A percentile compares a stretch with the other conserved stretches of the same genome.
phyloP scores from a whole-genome alignment of 1,140 invertebrate genomes.

The Anadara kagoshimensis region DNA sequence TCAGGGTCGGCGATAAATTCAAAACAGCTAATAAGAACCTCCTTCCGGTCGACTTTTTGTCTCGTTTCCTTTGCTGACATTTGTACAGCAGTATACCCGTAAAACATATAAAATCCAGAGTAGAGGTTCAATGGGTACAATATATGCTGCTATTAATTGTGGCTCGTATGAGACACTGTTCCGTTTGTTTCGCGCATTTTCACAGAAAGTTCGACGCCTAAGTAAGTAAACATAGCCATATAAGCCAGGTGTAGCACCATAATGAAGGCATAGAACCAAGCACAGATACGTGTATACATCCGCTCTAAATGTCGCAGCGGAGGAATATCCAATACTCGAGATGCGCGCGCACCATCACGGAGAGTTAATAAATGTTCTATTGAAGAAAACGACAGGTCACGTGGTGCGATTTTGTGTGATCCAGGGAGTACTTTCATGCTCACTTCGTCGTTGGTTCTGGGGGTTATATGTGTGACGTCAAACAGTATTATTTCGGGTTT shows the following conservation, averaged over 20 bases:
- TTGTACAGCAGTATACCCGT: too few species aligned
- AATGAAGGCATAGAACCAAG: constrained; percentile 50
- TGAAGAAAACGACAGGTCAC: too few species aligned
- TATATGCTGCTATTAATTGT: constrained; percentile 41
- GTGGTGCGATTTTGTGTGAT: too few species aligned
- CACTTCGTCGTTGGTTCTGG: constrained; percentile 37
- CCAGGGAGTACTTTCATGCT: not conserved
- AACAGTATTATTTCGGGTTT: constrained; percentile 18
- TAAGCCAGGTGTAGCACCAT: constrained; percentile 61
- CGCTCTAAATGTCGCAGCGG: constrained; percentile 59
- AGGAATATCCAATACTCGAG: constrained; percentile 56
- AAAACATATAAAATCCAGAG: constrained; percentile 47
- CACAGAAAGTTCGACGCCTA: constrained; percentile 41
- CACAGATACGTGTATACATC: constrained; percentile 54
- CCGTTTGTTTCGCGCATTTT: constrained; percentile 25
- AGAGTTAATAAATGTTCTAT: too few species aligned
- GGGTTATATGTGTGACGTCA: constrained; percentile 56
- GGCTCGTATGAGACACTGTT: constrained; percentile 12
- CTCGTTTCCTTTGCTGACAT: too few species aligned
- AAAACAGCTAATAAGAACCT: too few species aligned
- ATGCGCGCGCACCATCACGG: constrained; percentile 19
- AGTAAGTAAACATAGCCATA: constrained; percentile 61
- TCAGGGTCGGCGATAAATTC: constrained; percentile 3
- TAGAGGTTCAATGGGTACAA: constrained; percentile 55
- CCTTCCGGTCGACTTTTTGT: too few species aligned